These are phyloP conservation scores for Vicugna pacos DNA, from an alignment of 2,113 vertebrate genomes.

Conservation along the genomic window DNA sequence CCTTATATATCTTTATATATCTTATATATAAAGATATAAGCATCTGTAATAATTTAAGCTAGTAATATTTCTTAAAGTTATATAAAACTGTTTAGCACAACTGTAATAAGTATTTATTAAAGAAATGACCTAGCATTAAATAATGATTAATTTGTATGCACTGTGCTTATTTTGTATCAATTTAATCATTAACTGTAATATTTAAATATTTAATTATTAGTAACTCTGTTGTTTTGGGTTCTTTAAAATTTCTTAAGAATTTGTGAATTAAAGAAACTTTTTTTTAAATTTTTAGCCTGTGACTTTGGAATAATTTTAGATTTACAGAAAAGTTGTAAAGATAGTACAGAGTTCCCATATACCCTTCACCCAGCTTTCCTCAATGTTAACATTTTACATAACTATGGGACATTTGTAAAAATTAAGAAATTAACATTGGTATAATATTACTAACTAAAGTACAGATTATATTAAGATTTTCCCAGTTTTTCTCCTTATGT, in stretches of 20 bases:
- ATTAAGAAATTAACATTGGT: constrained; percentile 10
- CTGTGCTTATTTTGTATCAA: background rate
- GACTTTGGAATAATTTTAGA: constrained; percentile 10
- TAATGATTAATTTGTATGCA: constrained; percentile 5
- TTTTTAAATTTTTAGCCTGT: background rate
- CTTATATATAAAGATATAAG: background rate
- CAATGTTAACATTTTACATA: background rate
- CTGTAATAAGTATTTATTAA: constrained; percentile 15
- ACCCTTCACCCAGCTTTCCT: background rate
- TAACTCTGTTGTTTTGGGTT: constrained; percentile 1
- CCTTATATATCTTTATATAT: too few relatives aligned
- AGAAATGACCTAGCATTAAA: background rate
- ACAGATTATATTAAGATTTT: constrained; percentile 32
- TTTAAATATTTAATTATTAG: constrained; percentile 1
- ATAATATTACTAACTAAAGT: background rate
- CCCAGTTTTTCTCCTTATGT: background rate
- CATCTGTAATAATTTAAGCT: background rate
- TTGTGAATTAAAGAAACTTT: constrained; percentile 40
- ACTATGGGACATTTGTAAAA: background rate
- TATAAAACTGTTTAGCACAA: background rate
- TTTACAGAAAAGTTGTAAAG: background rate
- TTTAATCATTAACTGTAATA: background rate
- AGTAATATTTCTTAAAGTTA: constrained; percentile 1
- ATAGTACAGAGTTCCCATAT: background rate
- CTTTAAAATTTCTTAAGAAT: constrained; percentile 35